phyloP scores from a whole-genome alignment of 2,113 vertebrate species.

The Sylvicapra grimmia region DNA sequence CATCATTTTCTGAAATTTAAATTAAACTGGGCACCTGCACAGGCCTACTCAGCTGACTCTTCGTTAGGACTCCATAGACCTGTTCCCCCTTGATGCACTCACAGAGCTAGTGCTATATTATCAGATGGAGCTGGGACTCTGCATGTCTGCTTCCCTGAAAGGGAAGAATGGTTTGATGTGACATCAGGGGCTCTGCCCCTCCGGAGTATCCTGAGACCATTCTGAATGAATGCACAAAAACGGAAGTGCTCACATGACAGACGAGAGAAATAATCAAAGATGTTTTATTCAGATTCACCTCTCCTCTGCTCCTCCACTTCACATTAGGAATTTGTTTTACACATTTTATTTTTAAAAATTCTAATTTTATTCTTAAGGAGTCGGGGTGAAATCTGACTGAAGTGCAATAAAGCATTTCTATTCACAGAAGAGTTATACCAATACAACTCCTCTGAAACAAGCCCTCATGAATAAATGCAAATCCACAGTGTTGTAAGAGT shows the following conservation, averaged over 20 bases:
- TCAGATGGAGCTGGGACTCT: not conserved
- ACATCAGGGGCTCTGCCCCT: not conserved
- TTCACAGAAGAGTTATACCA: conserved; percentile 31
- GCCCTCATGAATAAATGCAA: conserved; percentile 15
- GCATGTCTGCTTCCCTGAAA: not conserved
- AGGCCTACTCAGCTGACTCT: not conserved
- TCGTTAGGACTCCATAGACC: not conserved
- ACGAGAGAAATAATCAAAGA: not conserved
- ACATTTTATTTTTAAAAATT: conserved; percentile 16
- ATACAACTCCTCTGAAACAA: conserved; percentile 35
- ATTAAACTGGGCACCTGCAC: not conserved
- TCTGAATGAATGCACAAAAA: not conserved
- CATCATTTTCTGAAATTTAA: not conserved
- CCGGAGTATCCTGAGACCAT: not conserved
- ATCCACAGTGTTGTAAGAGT: not conserved
- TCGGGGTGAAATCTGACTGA: not conserved
- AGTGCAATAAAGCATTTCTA: conserved; percentile 11
- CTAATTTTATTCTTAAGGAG: not conserved
- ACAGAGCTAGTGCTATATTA: not conserved
- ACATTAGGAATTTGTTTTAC: conserved; percentile 1
- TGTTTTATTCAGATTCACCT: not conserved
- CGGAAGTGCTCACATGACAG: not conserved
- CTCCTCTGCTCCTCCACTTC: not conserved
- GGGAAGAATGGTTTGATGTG: not conserved
- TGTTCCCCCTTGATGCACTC: not conserved